Evolutionary conservation across 2,797 vertebrate genomes (phyloP).

Genomic region (Remorina albescens): DNA sequence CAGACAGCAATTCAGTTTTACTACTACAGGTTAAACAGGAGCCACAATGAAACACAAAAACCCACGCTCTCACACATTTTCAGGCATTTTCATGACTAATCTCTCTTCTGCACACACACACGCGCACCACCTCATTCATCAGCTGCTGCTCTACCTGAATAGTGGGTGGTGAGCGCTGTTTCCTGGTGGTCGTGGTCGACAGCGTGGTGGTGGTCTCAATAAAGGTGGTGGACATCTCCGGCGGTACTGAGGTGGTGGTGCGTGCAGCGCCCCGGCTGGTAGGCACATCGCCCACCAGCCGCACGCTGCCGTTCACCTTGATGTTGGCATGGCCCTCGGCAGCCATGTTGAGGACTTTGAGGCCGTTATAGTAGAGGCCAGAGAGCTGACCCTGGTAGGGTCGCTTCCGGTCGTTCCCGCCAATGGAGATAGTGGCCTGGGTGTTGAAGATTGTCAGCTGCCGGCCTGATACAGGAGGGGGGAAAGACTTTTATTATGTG

Average conservation of each 20-base stretch:
- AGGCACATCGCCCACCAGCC: conserved; percentile 95
- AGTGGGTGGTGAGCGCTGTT: conserved; percentile 93
- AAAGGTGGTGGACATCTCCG: conserved; percentile 97
- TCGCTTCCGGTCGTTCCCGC: conserved; percentile 94
- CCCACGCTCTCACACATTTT: neutral
- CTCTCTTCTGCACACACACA: neutral
- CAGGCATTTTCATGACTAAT: neutral
- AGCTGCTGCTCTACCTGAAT: conserved; percentile 86
- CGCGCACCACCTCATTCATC: neutral
- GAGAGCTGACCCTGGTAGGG: conserved; percentile 98
- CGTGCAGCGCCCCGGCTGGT: conserved; percentile 89
- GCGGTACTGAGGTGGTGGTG: conserved; percentile 93
- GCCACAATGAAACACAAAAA: neutral
- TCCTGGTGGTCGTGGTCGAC: conserved; percentile 96
- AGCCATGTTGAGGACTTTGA: conserved; percentile 98
- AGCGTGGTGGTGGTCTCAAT: conserved; percentile 98
- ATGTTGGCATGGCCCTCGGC: conserved; percentile 95
- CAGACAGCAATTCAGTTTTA: neutral
- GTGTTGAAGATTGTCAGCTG: conserved; percentile 99
- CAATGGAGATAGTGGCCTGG: conserved; percentile 97
- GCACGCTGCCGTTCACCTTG: conserved; percentile 95
- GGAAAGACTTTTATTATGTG: neutral
- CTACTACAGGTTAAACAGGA: neutral
- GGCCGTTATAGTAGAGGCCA: conserved; percentile 97
- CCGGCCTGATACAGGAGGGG: conserved; percentile 85